These are phyloP conservation scores for Mystacides longicornis DNA, from an alignment of 2,888 invertebrate species.

Conservation along the genomic window DNA sequence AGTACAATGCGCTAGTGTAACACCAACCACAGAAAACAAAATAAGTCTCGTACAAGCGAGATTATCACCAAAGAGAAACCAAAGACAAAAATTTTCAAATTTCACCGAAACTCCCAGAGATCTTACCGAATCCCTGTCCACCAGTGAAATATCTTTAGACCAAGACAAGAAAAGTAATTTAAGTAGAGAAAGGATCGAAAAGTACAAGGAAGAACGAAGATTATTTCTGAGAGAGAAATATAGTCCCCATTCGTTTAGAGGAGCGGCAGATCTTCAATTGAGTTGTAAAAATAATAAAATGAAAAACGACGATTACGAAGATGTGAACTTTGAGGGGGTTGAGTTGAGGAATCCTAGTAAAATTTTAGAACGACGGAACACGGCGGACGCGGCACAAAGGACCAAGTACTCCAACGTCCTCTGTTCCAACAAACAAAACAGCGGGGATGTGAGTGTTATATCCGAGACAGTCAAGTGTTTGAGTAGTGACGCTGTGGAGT, in stretches of 20 bases:
- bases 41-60: slow-evolving; percentile 51
- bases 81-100: slow-evolving; percentile 30
- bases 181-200: slow-evolving; percentile 77
- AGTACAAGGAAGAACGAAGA: slow-evolving; percentile 85
- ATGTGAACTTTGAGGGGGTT: slow-evolving; percentile 27
- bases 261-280: slow-evolving; percentile 48
- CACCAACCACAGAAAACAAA: slow-evolving; percentile 56
- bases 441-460: background rate
- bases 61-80: slow-evolving; percentile 33
- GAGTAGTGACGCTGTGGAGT: background rate
- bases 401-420: slow-evolving; percentile 17
- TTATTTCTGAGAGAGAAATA: slow-evolving; percentile 80
- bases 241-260: slow-evolving; percentile 71
- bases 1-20: slow-evolving; percentile 38
- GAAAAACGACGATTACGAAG: slow-evolving; percentile 19
- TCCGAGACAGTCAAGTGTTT: background rate
- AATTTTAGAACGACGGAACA: slow-evolving; percentile 42
- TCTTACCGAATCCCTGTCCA: slow-evolving; percentile 24
- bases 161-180: slow-evolving; percentile 48
- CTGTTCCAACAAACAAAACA: background rate
- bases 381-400: slow-evolving; percentile 44
- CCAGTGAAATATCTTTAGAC: slow-evolving; percentile 4
- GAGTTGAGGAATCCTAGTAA: slow-evolving; percentile 25
- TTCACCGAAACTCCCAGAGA: slow-evolving; percentile 32
- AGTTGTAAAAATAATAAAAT: slow-evolving; percentile 31